Evolutionary conservation across 2,113 vertebrate species (phyloP), one percentile per base, ranked within the genome.

Genomic region (Corvus hawaiiensis): DNA sequence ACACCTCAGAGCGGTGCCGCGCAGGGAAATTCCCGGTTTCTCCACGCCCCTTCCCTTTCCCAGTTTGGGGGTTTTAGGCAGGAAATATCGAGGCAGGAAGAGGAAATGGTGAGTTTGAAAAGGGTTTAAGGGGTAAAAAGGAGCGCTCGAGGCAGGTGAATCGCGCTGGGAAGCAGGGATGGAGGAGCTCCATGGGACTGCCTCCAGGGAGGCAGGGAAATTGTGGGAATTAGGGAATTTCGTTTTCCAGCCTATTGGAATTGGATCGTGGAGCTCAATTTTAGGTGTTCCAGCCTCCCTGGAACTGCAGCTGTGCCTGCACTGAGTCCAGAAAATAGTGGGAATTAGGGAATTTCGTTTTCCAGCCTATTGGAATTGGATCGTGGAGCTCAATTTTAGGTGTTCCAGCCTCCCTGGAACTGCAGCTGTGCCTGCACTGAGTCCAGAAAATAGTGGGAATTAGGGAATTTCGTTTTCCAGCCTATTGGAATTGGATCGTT

Each of bases 121-220:
- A 27, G 4, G 56, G 17, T 27, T 52, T 2, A 1, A 24, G 46
- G 14, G 26, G 37, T 30, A 16, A 62, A 54, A 54, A 63, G 9
- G 48, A 73, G 33, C 3, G 0, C 17, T 32, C 3, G 4, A 1
- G 10, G 33, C 17, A 27, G 17, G 7, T 4, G 13, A 24, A 52
- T 16, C 3, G 32, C 26, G 9, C 2, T 7, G 37, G 37, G 17
- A 46, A 33, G 17, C 1, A 2, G 32, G 35, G 19, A 23, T 6
- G 43, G 32, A 55, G 39, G 16, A 37, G 48, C 7, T 23, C 48
- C 16, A 6, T 1, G 68, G 68, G 39, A 8, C 2, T 3, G 59
- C 6, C 61, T 41, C 3, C 37, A 13, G 26, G 1, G 7, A 56
- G 19, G 6, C 4, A 17, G 11, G 11, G 5, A 18, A 33, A 13